These are phyloP conservation scores for Calyptommatus sinebrachiatus DNA, from an alignment of 2,113 vertebrate species.

Conservation along the genomic window DNA sequence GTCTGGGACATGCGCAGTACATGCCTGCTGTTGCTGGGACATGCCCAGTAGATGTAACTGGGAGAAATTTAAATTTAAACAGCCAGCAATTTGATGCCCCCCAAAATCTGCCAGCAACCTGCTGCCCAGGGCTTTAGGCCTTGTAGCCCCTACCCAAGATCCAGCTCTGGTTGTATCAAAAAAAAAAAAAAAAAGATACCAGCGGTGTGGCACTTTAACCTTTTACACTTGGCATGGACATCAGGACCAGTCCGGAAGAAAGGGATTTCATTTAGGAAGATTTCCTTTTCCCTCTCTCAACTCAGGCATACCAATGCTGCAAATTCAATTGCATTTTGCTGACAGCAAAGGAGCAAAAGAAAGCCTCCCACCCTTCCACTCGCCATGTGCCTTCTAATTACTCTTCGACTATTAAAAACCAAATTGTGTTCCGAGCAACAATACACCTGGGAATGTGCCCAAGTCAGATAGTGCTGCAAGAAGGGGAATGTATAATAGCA, in stretches of 20 bases:
- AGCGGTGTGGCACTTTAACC: no score
- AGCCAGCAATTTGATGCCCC: no score
- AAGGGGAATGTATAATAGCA: conserved; percentile 30
- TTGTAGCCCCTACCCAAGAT: no score
- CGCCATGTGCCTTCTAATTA: background rate
- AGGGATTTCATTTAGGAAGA: conserved; percentile 4
- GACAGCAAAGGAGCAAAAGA: conserved; percentile 22
- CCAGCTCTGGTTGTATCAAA: no score
- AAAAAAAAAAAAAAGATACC: no score
- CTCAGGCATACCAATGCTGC: conserved; percentile 17
- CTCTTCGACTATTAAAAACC: conserved; percentile 40
- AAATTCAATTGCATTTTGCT: conserved; percentile 28
- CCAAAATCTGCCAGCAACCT: background rate
- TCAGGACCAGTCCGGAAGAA: background rate
- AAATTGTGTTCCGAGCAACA: conserved; percentile 36
- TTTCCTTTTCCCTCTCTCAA: conserved; percentile 8
- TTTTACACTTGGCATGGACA: background rate
- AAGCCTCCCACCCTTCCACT: rapidly evolving
- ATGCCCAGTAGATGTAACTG: no score
- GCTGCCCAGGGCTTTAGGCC: no score
- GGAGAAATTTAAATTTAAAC: no score
- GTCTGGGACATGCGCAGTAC: no score
- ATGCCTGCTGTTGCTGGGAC: no score
- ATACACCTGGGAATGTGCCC: conserved; percentile 25
- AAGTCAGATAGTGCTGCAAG: conserved; percentile 42